Evolutionary conservation across 2,113 vertebrate genomes (phyloP).

Genomic region (Anser cygnoides): DNA sequence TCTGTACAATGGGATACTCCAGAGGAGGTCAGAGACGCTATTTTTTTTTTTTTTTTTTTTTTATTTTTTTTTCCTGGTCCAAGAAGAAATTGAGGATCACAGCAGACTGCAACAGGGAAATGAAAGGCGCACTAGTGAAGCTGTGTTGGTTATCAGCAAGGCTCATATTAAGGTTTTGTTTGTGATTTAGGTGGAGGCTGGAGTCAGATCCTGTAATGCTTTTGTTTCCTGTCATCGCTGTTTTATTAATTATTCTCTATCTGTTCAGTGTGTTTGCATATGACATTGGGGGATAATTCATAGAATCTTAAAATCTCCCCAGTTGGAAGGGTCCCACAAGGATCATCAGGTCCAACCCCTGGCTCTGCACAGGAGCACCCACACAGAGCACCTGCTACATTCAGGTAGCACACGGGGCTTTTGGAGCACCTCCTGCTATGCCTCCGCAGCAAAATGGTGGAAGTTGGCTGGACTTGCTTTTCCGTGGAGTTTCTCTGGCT

Average conservation of each 20-base stretch:
- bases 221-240: background rate
- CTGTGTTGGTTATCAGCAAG: background rate
- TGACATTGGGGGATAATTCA: background rate
- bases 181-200: background rate
- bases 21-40: background rate
- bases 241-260: background rate
- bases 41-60: no score
- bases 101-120: background rate
- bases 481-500: background rate
- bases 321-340: background rate
- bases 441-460: background rate
- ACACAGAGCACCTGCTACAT: background rate
- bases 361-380: background rate
- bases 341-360: background rate
- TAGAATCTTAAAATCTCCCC: background rate
- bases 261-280: background rate
- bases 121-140: background rate
- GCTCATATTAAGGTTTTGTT: background rate
- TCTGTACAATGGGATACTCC: background rate
- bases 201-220: background rate
- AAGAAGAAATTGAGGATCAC: background rate
- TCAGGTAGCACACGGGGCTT: background rate
- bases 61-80: no score
- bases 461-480: background rate
- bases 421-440: background rate